These are phyloP conservation scores for Gari tellinella DNA, from an alignment of 2,888 invertebrate genomes.

Conservation along the genomic window DNA sequence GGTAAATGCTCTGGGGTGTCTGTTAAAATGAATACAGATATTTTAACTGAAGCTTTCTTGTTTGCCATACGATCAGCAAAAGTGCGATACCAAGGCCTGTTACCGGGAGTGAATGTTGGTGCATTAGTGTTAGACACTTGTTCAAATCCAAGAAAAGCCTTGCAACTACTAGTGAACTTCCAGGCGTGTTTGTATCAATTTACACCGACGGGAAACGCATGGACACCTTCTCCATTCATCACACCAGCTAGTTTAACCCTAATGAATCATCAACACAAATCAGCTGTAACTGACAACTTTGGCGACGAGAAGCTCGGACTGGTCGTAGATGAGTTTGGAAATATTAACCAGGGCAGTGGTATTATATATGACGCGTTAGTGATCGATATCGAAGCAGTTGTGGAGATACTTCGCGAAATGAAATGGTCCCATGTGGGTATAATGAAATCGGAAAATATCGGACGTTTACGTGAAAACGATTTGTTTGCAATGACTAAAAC, in stretches of 20 bases:
- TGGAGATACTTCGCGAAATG: constrained; percentile 52
- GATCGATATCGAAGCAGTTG: constrained; percentile 52
- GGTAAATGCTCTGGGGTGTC: constrained; percentile 57
- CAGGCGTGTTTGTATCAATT: constrained; percentile 66
- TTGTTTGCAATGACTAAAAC: constrained; percentile 49
- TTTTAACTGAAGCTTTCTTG: constrained; percentile 67
- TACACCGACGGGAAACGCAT: neutral
- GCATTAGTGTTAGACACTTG: constrained; percentile 73
- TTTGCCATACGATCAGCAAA: constrained; percentile 68
- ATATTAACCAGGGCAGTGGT: constrained; percentile 17
- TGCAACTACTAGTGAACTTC: constrained; percentile 68
- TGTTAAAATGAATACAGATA: constrained; percentile 46
- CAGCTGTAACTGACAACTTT: constrained; percentile 2
- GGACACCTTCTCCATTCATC: constrained; percentile 44
- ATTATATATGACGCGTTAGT: constrained; percentile 23
- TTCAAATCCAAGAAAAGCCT: constrained; percentile 52
- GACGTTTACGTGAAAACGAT: constrained; percentile 23
- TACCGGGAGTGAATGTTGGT: constrained; percentile 66
- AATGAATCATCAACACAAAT: neutral
- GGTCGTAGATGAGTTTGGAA: constrained; percentile 23
- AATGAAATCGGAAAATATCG: constrained; percentile 52
- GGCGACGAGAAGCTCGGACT: constrained; percentile 41
- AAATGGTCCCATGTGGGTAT: constrained; percentile 67
- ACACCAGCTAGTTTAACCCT: constrained; percentile 60
- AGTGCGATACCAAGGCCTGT: constrained; percentile 58